phyloP scores from a whole-genome alignment of 2,113 vertebrate species.

The Bufo bufo region DNA sequence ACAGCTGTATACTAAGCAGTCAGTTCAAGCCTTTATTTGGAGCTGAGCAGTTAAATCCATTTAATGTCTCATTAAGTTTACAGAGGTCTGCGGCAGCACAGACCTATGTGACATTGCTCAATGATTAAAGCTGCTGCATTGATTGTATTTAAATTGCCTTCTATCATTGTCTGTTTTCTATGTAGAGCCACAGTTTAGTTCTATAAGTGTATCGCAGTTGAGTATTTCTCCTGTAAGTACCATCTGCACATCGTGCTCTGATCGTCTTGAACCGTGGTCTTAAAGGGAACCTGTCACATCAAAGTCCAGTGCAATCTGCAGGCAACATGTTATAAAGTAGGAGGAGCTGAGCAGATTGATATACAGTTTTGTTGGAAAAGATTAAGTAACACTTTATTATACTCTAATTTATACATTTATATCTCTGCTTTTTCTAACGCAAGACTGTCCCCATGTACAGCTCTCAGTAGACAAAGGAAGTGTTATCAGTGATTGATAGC shows the following conservation, averaged over 20 bases:
- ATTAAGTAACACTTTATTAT: too few species aligned
- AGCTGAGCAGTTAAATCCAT: constrained; percentile 29
- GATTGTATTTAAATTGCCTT: constrained; percentile 28
- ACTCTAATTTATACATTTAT: too few species aligned
- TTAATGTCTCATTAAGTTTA: constrained; percentile 49
- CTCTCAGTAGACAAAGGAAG: too few species aligned
- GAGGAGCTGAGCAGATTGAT: too few species aligned
- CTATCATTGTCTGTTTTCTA: constrained; percentile 23
- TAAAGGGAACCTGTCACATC: too few species aligned
- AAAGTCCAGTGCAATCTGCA: too few species aligned
- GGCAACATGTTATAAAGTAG: too few species aligned
- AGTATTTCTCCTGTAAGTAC: background rate
- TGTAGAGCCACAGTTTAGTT: background rate
- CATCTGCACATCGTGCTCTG: background rate
- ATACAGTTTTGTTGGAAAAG: too few species aligned
- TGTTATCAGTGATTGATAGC: too few species aligned
- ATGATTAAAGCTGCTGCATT: constrained; percentile 25
- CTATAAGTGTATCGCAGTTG: background rate
- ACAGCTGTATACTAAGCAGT: background rate
- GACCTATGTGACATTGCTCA: constrained; percentile 14
- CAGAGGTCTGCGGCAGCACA: background rate
- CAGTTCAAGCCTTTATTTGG: constrained; percentile 4
- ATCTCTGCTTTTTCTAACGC: too few species aligned
- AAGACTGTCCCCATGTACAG: too few species aligned
- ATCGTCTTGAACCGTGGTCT: too few species aligned